Base-by-base conservation (phyloP, 53 echinoderm and acorn worm species). In the Patiria pectinifera region DNA sequence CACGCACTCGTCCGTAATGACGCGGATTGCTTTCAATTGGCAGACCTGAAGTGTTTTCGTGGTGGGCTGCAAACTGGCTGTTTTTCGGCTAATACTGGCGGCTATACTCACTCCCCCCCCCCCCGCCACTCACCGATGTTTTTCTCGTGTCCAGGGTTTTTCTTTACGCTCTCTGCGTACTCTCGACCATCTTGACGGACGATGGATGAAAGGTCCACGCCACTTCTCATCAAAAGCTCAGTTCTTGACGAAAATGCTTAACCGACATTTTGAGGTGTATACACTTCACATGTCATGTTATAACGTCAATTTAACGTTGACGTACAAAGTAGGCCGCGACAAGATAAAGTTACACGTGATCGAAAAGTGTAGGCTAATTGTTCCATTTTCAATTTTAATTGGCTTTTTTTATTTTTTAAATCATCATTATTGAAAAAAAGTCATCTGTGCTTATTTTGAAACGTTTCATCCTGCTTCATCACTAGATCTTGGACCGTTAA, bases 41-140 rank as follows among this genome's bases (percentile, higher is more conserved):
- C 47, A 45, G 48, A 24, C 25, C n/a, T 86, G 0, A 86, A 86
- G 86, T 86, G 86, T 86, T 86, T 86, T 86, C 26, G 86, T 25
- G 53, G 21, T n/a, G 86, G 75, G 48, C 86, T 74, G 22, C 86
- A 11, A 75, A 72, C 25, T 69, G 86, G 21, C 86, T 86, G 86
- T 71, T 72, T 35, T 86, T 21, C 75, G 71, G 46, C 45, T 74
- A 15, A 71, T 48, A n/a, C 62, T 74, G 47, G 22, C 11, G 70
- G 85, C 26, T 16, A 66, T 21, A 21, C 1, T 11, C 48, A 61
- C 35, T 47, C 71, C 69, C 19, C 71, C 21, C 70, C 70, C 48
- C 23, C n/a, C 45, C 70, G 15, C 11, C 10, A 11, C n/a, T 69
- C 5, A 44, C 71, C 24, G 53, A 48, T 86, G 71, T 22, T 16